Evolutionary conservation across 2,888 invertebrate genomes (phyloP), one percentile per base, ranked within the genome.

Genomic region (Drosophila infuscata): DNA sequence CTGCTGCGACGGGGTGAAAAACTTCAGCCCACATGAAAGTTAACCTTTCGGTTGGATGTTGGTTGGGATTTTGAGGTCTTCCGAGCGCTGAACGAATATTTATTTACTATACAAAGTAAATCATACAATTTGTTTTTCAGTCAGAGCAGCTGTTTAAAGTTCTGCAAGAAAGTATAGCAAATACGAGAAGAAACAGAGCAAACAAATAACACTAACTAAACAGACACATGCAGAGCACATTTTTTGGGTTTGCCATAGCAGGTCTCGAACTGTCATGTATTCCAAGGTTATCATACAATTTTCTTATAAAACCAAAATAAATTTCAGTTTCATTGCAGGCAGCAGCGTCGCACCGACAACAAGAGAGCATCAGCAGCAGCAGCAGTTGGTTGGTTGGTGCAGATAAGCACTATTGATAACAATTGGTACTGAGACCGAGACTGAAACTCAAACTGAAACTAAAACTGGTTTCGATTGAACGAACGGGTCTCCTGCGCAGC

Each of bases 241-340:
- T 41, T 69, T 64, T 60, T 25, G 48, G 35, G 43, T 56, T 61
- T 77, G 54, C 64, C 51, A 52, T 46, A 48, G 58, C 56, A 58
- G 46, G 46, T 65, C 41, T 36, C 32, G 1, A 17, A 49, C 38
- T 29, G 35, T 49, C 30, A 53, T 32, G 11, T 48, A 29, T 41
- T 29, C 51, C 62, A 51, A 46, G 62, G 33, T 76, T 82, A 89
- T 89, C 82, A 60, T 33, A 65, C 15, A 15, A 46, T 46, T 62
- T 70, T 43, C 71, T 67, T 80, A 89, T 70, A 76, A 74, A 63
- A 67, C 61, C 70, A 73, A 82, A 85, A 72, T 68, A 79, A 84
- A 81, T 85, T 84, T 81, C 63, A 88, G 60, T 88, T 85, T 74
- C 62, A 75, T 78, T 81, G 51, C 73, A 86, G 79, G 62, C 68